phyloP scores from a whole-genome alignment of 2,888 invertebrate genomes.

The Acanthoscelides obtectus region DNA sequence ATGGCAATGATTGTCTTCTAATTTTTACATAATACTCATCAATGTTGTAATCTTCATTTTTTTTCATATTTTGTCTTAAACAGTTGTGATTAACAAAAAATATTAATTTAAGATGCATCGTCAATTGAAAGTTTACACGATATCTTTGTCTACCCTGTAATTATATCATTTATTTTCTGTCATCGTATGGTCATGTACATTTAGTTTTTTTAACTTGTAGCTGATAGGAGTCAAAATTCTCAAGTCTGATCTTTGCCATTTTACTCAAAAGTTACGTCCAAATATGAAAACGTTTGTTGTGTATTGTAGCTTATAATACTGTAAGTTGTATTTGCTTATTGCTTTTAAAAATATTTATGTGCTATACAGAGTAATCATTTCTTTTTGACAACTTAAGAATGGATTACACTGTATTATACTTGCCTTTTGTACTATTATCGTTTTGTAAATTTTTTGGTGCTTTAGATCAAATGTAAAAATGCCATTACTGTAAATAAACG shows the following conservation, averaged over 20 bases:
- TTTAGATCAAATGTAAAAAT: constrained; percentile 33
- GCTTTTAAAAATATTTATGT: not conserved
- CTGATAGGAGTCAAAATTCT: not conserved
- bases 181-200: not conserved
- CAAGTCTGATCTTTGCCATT: not conserved
- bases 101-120: too few relatives aligned
- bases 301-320: not conserved
- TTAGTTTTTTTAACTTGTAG: not conserved
- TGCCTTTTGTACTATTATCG: constrained; percentile 7
- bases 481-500: constrained; percentile 35
- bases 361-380: not conserved
- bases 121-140: not conserved
- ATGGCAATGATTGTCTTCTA: not conserved
- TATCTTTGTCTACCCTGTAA: not conserved
- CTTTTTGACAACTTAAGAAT: not conserved
- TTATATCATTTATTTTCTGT: not conserved
- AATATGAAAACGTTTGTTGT: not conserved
- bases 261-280: not conserved
- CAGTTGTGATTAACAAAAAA: too few relatives aligned
- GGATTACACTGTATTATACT: not conserved
- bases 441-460: constrained; percentile 24
- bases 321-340: not conserved
- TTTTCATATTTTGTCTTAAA: too few relatives aligned
- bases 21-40: too few relatives aligned
- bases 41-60: too few relatives aligned